These are phyloP conservation scores for Meleagris gallopavo DNA, from an alignment of 2,113 vertebrate species.

Conservation along the genomic window DNA sequence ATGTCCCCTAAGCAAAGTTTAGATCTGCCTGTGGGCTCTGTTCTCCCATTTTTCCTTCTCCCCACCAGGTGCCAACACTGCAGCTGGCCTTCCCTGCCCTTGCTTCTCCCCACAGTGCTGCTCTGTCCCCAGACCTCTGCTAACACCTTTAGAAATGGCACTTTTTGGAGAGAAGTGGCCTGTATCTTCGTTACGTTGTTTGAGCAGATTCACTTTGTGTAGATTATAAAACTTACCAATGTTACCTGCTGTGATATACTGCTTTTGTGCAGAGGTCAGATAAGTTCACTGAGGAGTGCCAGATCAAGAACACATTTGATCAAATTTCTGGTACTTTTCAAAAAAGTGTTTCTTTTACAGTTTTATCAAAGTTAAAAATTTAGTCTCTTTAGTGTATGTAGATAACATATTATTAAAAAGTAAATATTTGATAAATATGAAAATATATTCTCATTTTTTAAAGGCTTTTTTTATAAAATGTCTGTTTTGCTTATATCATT, in stretches of 20 bases:
- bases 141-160: not conserved
- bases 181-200: not conserved
- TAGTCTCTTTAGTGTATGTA: not conserved
- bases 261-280: not conserved
- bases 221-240: not conserved
- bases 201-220: not conserved
- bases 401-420: not conserved
- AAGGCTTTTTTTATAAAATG: not conserved
- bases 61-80: too few relatives aligned
- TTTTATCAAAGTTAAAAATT: not conserved
- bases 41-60: not conserved
- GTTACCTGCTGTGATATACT: not conserved
- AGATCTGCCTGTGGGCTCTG: not conserved
- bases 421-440: not conserved
- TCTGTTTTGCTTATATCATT: not conserved
- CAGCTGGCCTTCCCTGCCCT: not conserved
- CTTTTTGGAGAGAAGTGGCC: not conserved
- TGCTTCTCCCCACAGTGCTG: not conserved
- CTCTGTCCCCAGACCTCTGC: not conserved
- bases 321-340: not conserved
- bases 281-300: not conserved
- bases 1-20: not conserved
- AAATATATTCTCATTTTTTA: not conserved
- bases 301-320: not conserved
- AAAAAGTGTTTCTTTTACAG: not conserved